Percentiles rank a stretch among this genome's conserved stretches.
phyloP scores from a whole-genome alignment of 2,113 vertebrate species.

The Delphinus delphis region DNA sequence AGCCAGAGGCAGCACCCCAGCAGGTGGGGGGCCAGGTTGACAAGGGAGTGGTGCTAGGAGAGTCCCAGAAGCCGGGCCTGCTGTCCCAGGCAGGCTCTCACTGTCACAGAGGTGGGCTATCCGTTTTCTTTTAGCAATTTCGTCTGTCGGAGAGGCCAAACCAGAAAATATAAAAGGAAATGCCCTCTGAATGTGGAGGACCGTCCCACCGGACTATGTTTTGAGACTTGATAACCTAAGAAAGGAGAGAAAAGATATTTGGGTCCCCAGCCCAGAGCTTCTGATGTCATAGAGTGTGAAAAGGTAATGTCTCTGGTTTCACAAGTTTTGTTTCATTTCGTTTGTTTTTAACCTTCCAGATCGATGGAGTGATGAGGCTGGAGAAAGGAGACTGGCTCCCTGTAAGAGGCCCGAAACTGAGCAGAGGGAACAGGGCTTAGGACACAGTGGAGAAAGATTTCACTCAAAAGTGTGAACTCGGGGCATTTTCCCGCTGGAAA shows the following conservation, averaged over 20 bases:
- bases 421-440: not conserved
- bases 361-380: not conserved
- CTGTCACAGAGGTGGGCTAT: rapidly evolving
- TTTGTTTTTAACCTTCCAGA: slow-evolving; percentile 1
- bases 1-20: not conserved
- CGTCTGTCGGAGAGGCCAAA: not conserved
- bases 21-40: not conserved
- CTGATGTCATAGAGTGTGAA: not conserved
- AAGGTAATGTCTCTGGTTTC: not conserved
- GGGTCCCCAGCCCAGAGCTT: not conserved
- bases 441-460: not conserved
- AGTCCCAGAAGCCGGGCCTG: not conserved
- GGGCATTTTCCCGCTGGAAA: not conserved
- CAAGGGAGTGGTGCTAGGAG: rapidly evolving
- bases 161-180: not conserved
- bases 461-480: not conserved
- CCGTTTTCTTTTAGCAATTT: not conserved
- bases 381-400: not conserved
- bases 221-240: not conserved
- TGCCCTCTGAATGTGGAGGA: not conserved
- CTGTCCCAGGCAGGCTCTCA: too few species aligned
- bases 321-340: not conserved
- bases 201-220: rapidly evolving
- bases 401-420: not conserved
- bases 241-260: not conserved